phyloP scores from a whole-genome alignment of 1,140 invertebrate genomes.

The Ridgeia piscesae region DNA sequence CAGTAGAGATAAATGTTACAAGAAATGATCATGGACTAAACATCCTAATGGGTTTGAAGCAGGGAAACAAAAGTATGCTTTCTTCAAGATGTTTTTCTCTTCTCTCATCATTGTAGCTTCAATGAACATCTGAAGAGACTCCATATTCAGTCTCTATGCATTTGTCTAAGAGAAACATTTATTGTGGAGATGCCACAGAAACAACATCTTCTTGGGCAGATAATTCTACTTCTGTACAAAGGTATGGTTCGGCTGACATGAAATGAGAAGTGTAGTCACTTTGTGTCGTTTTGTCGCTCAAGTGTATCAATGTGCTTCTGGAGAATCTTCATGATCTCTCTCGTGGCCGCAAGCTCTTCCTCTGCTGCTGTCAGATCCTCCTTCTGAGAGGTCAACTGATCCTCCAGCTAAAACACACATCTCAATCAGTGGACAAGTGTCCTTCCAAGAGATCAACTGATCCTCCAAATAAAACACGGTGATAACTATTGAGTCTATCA shows the following conservation, averaged over 20 bases:
- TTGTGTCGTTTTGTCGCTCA: constrained; percentile 43
- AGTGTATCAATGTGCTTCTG: constrained; percentile 52
- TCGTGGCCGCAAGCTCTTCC: constrained; percentile 52
- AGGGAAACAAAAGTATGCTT: background rate
- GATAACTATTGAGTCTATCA: too few species aligned
- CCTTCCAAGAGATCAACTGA: too few species aligned
- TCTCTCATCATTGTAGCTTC: background rate
- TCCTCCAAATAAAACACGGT: too few species aligned
- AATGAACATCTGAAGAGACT: background rate
- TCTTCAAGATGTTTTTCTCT: background rate
- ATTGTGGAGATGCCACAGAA: background rate
- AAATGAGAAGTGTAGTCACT: constrained; percentile 30
- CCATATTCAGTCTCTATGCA: background rate
- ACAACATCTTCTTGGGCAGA: background rate
- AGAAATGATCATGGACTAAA: background rate
- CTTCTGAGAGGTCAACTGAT: constrained; percentile 40
- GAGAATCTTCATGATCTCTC: constrained; percentile 53
- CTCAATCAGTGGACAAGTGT: background rate
- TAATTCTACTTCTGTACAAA: background rate
- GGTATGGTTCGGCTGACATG: background rate
- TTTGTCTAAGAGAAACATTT: background rate
- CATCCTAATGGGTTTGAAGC: background rate
- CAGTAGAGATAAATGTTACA: too few species aligned
- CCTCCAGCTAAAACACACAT: constrained; percentile 30
- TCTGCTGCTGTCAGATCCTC: constrained; percentile 52